Base-by-base conservation (phyloP, 2,113 vertebrate species). In the Phalacrocorax brasilianus region DNA sequence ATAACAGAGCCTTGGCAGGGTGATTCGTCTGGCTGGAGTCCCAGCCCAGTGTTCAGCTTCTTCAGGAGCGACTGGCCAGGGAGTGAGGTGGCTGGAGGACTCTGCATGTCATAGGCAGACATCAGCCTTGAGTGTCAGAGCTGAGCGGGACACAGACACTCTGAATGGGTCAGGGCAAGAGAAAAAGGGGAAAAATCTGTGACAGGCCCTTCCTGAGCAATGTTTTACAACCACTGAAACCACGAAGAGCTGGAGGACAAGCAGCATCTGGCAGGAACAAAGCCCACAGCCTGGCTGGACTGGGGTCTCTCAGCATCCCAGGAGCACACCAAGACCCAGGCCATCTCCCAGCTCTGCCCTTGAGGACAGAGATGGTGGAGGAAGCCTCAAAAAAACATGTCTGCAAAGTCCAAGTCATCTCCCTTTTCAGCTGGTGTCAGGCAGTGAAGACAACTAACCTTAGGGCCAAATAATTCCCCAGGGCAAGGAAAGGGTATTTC, bases 261-360 rank as follows among this genome's bases (percentile, higher is more conserved):
- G 13, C 42, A 75, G 23, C 56, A 49, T 13, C 61, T 9, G 38
- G 1, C 53, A 52, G 68, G 27, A 52, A 62, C 33, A 72, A 32
- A 94, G 59, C 11, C 30, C 59, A 14, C 0, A 2, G 12, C 20
- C 17, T 5, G 2, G 14, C 5, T 40, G 38, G 22, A 49, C 7
- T 19, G 13, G 28, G 44, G 11, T 76, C 24, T 63, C 20, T 53
- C 49, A 75, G 71, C 27, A 61, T 28, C 32, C n/a, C 58, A 67
- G 52, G 45, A 72, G 27, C 40, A 38, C 0, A 1, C 19, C 30
- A 65, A 38, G n/a, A 55, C 2, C 14, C 45, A 33, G 10, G 7
- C 32, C 44, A 32, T 8, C 14, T 66, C 61, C 22, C 35, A 67
- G 30, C 19, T 42, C 71, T 82, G 45, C 8, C 45, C 32, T 44